Percentiles rank a stretch among this genome's conserved stretches.
Evolutionary conservation across 1,140 invertebrate species (phyloP).

Genomic region (Hyles euphorbiae): DNA sequence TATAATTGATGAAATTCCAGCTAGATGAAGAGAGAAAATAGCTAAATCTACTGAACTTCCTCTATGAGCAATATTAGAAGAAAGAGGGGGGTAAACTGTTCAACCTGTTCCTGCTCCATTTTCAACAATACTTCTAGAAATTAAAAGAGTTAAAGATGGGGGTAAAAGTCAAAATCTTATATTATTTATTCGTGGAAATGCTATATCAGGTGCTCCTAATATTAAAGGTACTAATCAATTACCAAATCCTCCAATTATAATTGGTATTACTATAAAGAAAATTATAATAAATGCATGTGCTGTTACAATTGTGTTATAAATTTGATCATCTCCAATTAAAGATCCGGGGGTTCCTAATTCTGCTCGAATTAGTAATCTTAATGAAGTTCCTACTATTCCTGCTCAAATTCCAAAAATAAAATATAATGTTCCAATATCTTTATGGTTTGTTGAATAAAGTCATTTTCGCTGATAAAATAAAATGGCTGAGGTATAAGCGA

Average conservation of each 20-base stretch:
- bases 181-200: slow-evolving; percentile 86
- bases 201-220: slow-evolving; percentile 83
- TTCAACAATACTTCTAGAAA: no score
- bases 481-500: no score
- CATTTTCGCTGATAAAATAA: slow-evolving; percentile 43
- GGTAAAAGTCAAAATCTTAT: slow-evolving; percentile 85
- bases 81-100: no score
- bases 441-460: slow-evolving; percentile 84
- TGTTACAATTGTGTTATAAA: no score
- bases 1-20: slow-evolving; percentile 80
- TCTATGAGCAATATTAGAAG: slow-evolving; percentile 69
- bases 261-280: slow-evolving; percentile 83
- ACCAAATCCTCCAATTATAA: slow-evolving; percentile 78
- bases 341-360: slow-evolving; percentile 76
- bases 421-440: slow-evolving; percentile 86
- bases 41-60: slow-evolving; percentile 80
- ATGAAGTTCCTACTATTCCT: slow-evolving; percentile 78
- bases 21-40: slow-evolving; percentile 75
- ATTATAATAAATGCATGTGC: slow-evolving; percentile 77
- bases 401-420: slow-evolving; percentile 83
- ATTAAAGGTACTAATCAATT: slow-evolving; percentile 86
- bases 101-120: slow-evolving; percentile 20
- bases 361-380: slow-evolving; percentile 81
- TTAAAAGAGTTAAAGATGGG: slow-evolving; percentile 41
- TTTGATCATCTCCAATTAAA: no score